Percentiles rank a stretch among this genome's conserved stretches.
Conservation (phyloP, 2,797 vertebrate species). For the Macropus fuliginosus region DNA sequence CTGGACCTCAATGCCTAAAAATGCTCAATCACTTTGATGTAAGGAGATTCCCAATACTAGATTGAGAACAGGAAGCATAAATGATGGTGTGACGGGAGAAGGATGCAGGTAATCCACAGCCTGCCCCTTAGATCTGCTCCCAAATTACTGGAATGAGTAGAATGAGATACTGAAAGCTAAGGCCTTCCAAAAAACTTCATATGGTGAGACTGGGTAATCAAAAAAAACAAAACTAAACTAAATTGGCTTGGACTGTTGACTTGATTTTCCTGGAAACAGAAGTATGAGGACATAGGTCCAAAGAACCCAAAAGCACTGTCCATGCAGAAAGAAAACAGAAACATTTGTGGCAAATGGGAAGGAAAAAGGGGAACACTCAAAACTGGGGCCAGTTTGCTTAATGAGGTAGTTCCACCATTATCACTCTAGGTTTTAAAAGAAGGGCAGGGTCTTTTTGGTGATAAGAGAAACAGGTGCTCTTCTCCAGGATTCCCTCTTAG, state of each 20-base stretch:
- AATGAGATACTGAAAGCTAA: not conserved
- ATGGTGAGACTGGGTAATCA: not conserved
- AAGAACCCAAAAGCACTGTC: not conserved
- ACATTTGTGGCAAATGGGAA: not conserved
- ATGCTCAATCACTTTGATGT: not conserved
- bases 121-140: not conserved
- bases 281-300: not conserved
- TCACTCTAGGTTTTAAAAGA: constrained; percentile 15
- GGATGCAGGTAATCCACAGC: not conserved
- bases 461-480: constrained; percentile 28
- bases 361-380: not conserved
- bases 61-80: not conserved
- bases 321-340: not conserved
- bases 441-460: constrained; percentile 40
- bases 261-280: not conserved
- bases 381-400: constrained; percentile 52
- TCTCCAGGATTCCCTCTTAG: constrained; percentile 21
- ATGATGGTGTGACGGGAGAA: not conserved
- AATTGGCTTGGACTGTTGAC: not conserved
- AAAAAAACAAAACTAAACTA: not conserved
- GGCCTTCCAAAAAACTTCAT: not conserved
- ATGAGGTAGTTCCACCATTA: constrained; percentile 78
- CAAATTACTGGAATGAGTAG: not conserved
- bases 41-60: not conserved
- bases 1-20: not conserved